These are phyloP conservation scores for Diachrysia chrysitis DNA, from an alignment of 2,888 invertebrate species.

Conservation along the genomic window DNA sequence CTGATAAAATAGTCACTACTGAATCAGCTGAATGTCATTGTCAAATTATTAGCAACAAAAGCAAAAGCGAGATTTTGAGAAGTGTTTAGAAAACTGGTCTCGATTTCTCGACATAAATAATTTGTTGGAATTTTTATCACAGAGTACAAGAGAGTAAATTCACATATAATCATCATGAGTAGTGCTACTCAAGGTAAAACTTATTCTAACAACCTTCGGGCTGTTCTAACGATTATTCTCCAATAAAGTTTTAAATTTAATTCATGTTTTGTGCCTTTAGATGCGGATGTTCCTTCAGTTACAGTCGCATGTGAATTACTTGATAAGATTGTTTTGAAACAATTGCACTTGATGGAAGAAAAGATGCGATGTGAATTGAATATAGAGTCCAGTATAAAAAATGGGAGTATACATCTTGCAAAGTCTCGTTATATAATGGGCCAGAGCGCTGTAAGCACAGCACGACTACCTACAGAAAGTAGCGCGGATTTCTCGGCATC, in stretches of 20 bases:
- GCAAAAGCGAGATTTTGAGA: too few relatives aligned
- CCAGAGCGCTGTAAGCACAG: conserved; percentile 91
- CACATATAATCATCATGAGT: neutral
- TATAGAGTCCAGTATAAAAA: conserved; percentile 91
- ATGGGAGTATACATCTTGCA: conserved; percentile 93
- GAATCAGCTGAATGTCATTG: neutral
- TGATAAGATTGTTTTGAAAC: conserved; percentile 91
- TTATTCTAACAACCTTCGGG: neutral
- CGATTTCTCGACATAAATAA: neutral
- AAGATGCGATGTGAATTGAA: conserved; percentile 91
- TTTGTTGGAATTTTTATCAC: neutral
- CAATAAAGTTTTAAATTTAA: neutral
- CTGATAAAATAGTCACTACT: neutral
- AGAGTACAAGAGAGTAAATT: neutral
- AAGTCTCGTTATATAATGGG: conserved; percentile 94
- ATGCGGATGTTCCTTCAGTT: conserved; percentile 44
- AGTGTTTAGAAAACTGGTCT: too few relatives aligned
- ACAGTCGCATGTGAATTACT: conserved; percentile 89
- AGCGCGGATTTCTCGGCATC: conserved; percentile 84
- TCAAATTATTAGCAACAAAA: neutral
- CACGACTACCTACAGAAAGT: conserved; percentile 92
- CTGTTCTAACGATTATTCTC: neutral
- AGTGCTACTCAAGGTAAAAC: conserved; percentile 36
- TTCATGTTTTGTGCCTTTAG: conserved; percentile 17
- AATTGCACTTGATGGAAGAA: conserved; percentile 93